These are phyloP conservation scores for Gryllus longicercus DNA, from an alignment of 2,888 invertebrate genomes.

Conservation along the genomic window DNA sequence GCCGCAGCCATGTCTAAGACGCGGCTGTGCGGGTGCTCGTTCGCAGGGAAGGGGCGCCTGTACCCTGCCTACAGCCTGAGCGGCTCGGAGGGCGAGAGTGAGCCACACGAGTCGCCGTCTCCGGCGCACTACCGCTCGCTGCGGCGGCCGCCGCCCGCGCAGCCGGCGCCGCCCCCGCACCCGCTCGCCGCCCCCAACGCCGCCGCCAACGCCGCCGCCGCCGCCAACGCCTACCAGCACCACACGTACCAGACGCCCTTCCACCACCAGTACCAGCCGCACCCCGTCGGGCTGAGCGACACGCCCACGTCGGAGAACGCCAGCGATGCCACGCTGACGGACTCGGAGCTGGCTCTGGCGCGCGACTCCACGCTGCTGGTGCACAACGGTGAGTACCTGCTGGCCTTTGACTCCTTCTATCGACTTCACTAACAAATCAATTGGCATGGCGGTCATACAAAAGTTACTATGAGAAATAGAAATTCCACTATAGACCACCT, in stretches of 20 bases:
- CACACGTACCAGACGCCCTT: slow-evolving; percentile 57
- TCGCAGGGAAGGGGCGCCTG: slow-evolving; percentile 72
- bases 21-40: not conserved
- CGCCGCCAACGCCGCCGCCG: slow-evolving; percentile 79
- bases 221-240: slow-evolving; percentile 51
- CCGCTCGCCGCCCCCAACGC: slow-evolving; percentile 73
- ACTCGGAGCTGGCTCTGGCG: slow-evolving; percentile 77
- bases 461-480: too few species aligned
- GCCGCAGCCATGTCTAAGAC: not conserved
- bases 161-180: slow-evolving; percentile 37
- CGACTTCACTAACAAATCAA: too few species aligned
- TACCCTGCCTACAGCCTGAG: slow-evolving; percentile 78
- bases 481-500: too few species aligned
- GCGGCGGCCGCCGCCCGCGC: slow-evolving; percentile 40
- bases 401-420: too few species aligned
- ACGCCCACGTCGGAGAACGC: slow-evolving; percentile 81
- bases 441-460: too few species aligned
- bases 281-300: slow-evolving; percentile 64
- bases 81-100: slow-evolving; percentile 70
- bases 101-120: slow-evolving; percentile 44
- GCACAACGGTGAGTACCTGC: slow-evolving; percentile 75
- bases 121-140: slow-evolving; percentile 45
- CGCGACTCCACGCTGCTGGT: slow-evolving; percentile 77
- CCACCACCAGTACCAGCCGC: slow-evolving; percentile 49
- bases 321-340: slow-evolving; percentile 79